Percentiles rank a stretch among this genome's conserved stretches.
These are phyloP conservation scores for Gila orcuttii DNA, from an alignment of 2,113 vertebrate genomes.

Conservation along the genomic window DNA sequence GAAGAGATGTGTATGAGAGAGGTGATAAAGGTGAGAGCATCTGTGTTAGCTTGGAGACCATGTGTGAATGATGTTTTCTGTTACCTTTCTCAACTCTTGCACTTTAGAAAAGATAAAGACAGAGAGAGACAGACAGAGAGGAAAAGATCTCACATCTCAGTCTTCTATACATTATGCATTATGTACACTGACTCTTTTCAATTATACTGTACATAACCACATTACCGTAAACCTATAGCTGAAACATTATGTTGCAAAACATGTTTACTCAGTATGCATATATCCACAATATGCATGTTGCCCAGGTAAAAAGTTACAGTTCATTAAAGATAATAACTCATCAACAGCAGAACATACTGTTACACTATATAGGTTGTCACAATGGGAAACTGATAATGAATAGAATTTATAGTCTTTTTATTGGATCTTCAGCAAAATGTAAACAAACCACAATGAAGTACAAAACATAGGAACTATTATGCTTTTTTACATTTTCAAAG, in stretches of 20 bases:
- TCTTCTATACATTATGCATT: neutral
- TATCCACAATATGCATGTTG: neutral
- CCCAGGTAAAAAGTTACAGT: constrained; percentile 8
- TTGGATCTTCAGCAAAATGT: neutral
- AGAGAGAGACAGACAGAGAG: neutral
- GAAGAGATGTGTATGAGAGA: neutral
- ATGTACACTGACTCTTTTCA: neutral
- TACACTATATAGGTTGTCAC: neutral
- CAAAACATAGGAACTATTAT: neutral
- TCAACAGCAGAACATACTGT: neutral
- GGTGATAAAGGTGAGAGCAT: neutral
- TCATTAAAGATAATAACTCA: constrained; percentile 14
- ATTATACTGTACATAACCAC: constrained; percentile 8
- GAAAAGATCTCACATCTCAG: neutral
- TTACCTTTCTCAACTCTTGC: constrained; percentile 39
- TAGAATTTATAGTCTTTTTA: neutral
- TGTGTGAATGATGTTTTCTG: constrained; percentile 42
- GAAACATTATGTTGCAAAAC: neutral
- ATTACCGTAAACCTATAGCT: neutral
- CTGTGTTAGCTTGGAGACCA: constrained; percentile 30
- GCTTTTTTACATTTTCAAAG: too few relatives aligned
- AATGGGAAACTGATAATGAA: neutral
- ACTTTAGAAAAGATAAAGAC: constrained; percentile 36
- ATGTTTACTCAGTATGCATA: constrained; percentile 1
- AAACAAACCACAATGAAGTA: neutral